Evolutionary conservation across 2,888 invertebrate genomes (phyloP).

Genomic region (Serrognathus titanus): DNA sequence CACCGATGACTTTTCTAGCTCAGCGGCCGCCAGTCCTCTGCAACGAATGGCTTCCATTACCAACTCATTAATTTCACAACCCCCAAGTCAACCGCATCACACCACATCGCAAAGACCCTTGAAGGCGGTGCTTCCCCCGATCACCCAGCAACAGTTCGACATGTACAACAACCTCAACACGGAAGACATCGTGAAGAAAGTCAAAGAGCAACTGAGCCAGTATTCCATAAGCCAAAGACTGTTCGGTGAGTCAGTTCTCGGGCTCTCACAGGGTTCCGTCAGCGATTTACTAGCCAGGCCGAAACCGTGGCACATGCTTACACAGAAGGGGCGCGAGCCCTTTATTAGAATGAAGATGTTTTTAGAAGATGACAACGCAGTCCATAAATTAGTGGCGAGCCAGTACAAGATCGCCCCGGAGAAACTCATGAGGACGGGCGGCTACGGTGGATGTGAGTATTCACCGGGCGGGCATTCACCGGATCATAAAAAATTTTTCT

Average conservation of each 20-base stretch:
- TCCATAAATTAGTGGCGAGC: constrained; percentile 91
- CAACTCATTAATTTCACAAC: constrained; percentile 91
- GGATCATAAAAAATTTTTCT: constrained; percentile 16
- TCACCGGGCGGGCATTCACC: neutral
- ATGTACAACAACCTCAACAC: constrained; percentile 97
- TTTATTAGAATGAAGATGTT: constrained; percentile 99
- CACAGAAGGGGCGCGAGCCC: constrained; percentile 93
- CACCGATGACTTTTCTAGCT: constrained; percentile 73
- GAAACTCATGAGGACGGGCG: constrained; percentile 93
- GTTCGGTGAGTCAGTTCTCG: constrained; percentile 97
- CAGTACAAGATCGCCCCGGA: constrained; percentile 98
- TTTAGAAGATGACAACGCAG: constrained; percentile 91
- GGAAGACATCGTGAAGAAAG: constrained; percentile 95
- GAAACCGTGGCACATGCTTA: constrained; percentile 99
- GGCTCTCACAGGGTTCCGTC: constrained; percentile 94
- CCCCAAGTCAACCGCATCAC: constrained; percentile 81
- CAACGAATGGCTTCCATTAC: constrained; percentile 98
- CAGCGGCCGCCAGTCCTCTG: constrained; percentile 86
- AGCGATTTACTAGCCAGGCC: constrained; percentile 95
- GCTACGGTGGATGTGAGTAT: constrained; percentile 80
- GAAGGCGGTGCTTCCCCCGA: constrained; percentile 94
- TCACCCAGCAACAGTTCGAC: constrained; percentile 98
- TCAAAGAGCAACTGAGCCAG: constrained; percentile 91
- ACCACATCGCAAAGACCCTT: constrained; percentile 81
- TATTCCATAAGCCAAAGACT: constrained; percentile 96